Conservation (phyloP, 2,888 invertebrate species). For the Cephus rjabovi region DNA sequence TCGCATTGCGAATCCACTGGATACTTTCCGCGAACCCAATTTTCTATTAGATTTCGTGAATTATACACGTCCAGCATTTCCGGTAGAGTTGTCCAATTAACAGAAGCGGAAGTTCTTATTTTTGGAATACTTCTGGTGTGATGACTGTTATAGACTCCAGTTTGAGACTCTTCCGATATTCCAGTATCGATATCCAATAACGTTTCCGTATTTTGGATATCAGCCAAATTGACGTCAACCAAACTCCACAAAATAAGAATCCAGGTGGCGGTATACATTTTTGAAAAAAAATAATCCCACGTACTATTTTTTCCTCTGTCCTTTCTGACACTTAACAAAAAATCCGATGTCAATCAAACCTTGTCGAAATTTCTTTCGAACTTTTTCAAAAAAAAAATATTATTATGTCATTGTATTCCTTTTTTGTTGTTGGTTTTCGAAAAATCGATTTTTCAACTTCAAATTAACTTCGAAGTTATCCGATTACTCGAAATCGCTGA, state of each 20-base stretch:
- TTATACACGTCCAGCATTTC: slow-evolving; percentile 58
- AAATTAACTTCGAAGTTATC: no score
- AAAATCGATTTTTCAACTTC: not conserved
- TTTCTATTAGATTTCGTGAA: slow-evolving; percentile 54
- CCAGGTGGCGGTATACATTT: not conserved
- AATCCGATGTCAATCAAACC: not conserved
- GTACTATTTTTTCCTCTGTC: not conserved
- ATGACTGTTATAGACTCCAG: slow-evolving; percentile 27
- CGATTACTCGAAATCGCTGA: not conserved
- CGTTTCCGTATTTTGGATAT: not conserved
- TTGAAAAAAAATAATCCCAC: not conserved
- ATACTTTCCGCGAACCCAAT: slow-evolving; percentile 67
- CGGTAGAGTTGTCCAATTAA: slow-evolving; percentile 55
- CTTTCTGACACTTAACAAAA: not conserved
- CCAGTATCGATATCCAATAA: slow-evolving; percentile 2
- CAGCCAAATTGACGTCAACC: not conserved
- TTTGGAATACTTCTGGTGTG: slow-evolving; percentile 45
- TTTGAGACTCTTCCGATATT: slow-evolving; percentile 9
- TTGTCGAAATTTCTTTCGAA: not conserved
- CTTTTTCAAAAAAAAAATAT: not conserved
- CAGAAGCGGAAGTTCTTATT: slow-evolving; percentile 9
- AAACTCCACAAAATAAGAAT: not conserved
- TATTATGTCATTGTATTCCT: not conserved
- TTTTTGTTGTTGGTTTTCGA: not conserved
- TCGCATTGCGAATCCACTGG: slow-evolving; percentile 47